phyloP scores from a whole-genome alignment of 2,888 invertebrate genomes.

The Lasioglossum oenotherae region DNA sequence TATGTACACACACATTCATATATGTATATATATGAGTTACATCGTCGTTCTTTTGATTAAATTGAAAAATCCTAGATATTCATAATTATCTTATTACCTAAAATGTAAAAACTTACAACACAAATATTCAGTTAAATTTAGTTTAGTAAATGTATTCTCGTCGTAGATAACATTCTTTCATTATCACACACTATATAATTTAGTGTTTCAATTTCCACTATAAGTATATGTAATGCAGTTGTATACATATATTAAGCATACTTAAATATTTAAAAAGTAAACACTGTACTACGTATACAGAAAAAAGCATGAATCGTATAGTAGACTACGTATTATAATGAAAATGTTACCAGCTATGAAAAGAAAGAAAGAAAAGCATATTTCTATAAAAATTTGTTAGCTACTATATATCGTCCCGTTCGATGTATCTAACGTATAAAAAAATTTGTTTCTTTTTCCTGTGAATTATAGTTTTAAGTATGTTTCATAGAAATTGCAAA shows the following conservation, averaged over 20 bases:
- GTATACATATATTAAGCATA: conserved; percentile 58
- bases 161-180: conserved; percentile 56
- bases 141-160: conserved; percentile 62
- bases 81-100: conserved; percentile 70
- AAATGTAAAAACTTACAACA: conserved; percentile 72
- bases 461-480: conserved; percentile 54
- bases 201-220: conserved; percentile 60
- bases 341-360: conserved; percentile 42
- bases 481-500: conserved; percentile 47
- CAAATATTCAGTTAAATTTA: conserved; percentile 62
- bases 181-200: conserved; percentile 66
- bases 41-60: conserved; percentile 73
- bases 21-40: conserved; percentile 38
- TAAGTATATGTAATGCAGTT: conserved; percentile 51
- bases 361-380: conserved; percentile 45
- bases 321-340: conserved; percentile 32
- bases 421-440: conserved; percentile 63
- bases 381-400: conserved; percentile 58
- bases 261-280: conserved; percentile 61
- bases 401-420: conserved; percentile 54
- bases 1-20: neutral
- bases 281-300: conserved; percentile 33
- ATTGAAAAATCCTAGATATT: conserved; percentile 78
- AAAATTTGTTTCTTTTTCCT: conserved; percentile 23
- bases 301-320: conserved; percentile 58